A percentile compares a stretch with the other conserved stretches of the same genome.
Conservation (phyloP, 2,888 invertebrate genomes). For the Ochropleura leucogaster region DNA sequence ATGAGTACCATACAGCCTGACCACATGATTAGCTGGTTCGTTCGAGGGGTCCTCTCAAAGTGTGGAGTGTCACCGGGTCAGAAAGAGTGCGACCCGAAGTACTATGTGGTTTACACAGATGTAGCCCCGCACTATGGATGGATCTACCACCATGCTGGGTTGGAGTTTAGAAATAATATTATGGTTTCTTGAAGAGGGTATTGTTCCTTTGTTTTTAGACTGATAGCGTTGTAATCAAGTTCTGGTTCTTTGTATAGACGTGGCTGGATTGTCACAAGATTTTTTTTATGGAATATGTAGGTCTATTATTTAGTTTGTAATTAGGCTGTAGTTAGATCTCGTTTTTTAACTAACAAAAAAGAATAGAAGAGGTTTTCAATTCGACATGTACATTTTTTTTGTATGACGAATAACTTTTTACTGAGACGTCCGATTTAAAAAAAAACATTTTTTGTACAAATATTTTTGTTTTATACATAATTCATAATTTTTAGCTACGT, state of each 20-base stretch:
- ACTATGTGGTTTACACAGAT: conserved; percentile 84
- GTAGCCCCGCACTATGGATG: conserved; percentile 85
- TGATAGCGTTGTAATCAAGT: conserved; percentile 2
- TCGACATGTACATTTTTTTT: no score
- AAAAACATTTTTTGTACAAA: neutral
- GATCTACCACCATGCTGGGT: conserved; percentile 82
- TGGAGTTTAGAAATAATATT: conserved; percentile 76
- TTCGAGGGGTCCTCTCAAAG: conserved; percentile 85
- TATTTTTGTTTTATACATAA: neutral
- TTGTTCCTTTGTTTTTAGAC: conserved; percentile 2
- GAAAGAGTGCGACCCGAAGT: conserved; percentile 77
- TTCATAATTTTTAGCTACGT: neutral
- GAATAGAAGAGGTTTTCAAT: no score
- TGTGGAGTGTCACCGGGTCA: conserved; percentile 78
- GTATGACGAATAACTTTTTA: no score
- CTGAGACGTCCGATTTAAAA: no score
- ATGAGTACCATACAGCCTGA: conserved; percentile 81
- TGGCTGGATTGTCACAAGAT: conserved; percentile 17
- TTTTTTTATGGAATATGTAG: neutral
- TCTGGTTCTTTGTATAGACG: neutral
- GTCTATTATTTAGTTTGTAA: neutral
- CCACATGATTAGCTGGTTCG: conserved; percentile 82
- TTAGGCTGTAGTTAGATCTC: conserved; percentile 28
- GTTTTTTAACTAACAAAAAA: neutral
- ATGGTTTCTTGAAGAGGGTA: conserved; percentile 23